These are phyloP conservation scores for Triplophysa tibetana DNA, from an alignment of 2,113 vertebrate genomes.

Conservation along the genomic window DNA sequence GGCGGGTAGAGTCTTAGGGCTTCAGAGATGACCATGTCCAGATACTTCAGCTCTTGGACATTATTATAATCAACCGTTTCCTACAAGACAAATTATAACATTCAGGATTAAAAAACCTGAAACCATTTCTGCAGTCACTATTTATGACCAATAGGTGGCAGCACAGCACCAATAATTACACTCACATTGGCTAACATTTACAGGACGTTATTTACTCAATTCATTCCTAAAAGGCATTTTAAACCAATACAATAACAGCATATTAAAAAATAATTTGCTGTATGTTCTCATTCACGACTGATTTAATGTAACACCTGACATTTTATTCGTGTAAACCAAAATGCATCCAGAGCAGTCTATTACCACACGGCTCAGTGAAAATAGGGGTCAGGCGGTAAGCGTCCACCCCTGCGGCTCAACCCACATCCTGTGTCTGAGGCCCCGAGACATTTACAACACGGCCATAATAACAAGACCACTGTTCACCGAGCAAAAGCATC, in stretches of 20 bases:
- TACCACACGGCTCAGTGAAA: slow-evolving; percentile 13
- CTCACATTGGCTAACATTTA: background rate
- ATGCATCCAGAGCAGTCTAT: background rate
- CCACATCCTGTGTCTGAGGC: slow-evolving; percentile 16
- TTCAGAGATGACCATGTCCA: slow-evolving; percentile 93
- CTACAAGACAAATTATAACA: slow-evolving; percentile 70
- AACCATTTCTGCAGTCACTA: background rate
- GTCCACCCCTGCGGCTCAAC: slow-evolving; percentile 12
- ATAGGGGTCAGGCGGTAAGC: slow-evolving; percentile 25
- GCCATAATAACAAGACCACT: slow-evolving; percentile 41
- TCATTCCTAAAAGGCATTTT: slow-evolving; percentile 6
- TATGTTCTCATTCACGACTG: too few species aligned
- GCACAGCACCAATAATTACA: slow-evolving; percentile 27
- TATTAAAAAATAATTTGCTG: background rate
- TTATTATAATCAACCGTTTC: slow-evolving; percentile 77
- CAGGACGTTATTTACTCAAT: slow-evolving; percentile 11
- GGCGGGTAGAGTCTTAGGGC: slow-evolving; percentile 89
- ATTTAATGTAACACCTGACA: too few species aligned
- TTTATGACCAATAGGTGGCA: slow-evolving; percentile 44
- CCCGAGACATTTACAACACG: slow-evolving; percentile 31
- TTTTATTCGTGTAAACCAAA: slow-evolving; percentile 4
- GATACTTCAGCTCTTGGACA: slow-evolving; percentile 85
- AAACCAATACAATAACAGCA: background rate
- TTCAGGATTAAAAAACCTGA: background rate
- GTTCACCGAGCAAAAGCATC: slow-evolving; percentile 33